phyloP scores from a whole-genome alignment of 2,888 invertebrate species.

The Xylocampa areola region DNA sequence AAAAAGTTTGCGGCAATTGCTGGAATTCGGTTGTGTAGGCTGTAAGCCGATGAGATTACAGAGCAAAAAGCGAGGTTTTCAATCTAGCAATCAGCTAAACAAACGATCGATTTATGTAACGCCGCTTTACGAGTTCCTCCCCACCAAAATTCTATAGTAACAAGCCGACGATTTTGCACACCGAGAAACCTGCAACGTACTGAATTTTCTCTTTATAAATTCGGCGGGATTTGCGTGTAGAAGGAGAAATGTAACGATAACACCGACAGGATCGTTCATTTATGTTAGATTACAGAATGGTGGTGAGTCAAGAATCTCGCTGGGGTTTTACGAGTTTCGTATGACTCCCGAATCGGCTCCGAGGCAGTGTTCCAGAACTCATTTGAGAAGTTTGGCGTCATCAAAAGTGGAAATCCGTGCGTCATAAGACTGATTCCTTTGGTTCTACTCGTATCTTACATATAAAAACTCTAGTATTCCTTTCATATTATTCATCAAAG shows the following conservation, averaged over 20 bases:
- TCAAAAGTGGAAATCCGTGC: constrained; percentile 75
- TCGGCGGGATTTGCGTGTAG: constrained; percentile 78
- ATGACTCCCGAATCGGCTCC: constrained; percentile 79
- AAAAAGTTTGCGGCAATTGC: constrained; percentile 52
- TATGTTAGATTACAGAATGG: constrained; percentile 75
- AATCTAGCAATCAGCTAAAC: constrained; percentile 83
- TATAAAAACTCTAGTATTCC: constrained; percentile 43
- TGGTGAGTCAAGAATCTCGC: constrained; percentile 72
- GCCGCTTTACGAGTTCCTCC: constrained; percentile 74
- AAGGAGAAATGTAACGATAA: constrained; percentile 82
- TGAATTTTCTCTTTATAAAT: constrained; percentile 75
- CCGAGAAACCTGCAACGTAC: constrained; percentile 76
- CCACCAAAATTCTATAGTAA: constrained; percentile 68
- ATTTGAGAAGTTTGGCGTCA: constrained; percentile 82
- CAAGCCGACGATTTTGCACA: constrained; percentile 71
- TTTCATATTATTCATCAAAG: constrained; percentile 36
- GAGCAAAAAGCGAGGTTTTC: constrained; percentile 76
- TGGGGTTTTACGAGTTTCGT: constrained; percentile 84
- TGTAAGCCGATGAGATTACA: constrained; percentile 73
- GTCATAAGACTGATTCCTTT: constrained; percentile 62
- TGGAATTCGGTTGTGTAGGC: constrained; percentile 51
- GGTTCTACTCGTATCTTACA: constrained; percentile 46
- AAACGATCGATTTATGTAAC: constrained; percentile 84
- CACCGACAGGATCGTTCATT: constrained; percentile 80
- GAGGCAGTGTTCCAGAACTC: constrained; percentile 79